Evolutionary conservation across 2,797 vertebrate genomes (phyloP), one percentile per base, ranked within the genome.

Genomic region (Brachyrhaphis roseni): DNA sequence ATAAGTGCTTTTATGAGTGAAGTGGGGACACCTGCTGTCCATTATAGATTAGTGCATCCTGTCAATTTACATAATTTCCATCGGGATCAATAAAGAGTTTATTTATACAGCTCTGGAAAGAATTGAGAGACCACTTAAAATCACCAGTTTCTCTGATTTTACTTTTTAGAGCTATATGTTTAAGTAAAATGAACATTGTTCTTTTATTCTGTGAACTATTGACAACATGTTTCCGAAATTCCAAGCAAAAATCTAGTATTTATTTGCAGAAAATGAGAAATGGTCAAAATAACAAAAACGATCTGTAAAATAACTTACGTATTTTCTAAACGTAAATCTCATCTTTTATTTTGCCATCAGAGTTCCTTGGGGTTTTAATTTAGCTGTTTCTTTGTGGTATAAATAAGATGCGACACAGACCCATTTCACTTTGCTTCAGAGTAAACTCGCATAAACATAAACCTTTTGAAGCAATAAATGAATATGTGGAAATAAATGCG

Each of bases 21-120:
- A 79, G 51, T 46, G 78, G 82, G 46, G 93, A 90, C 91, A 89
- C 77, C 92, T 94, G 80, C 82, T 93, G 93, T 86, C 57, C 78
- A 31, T n/a, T 23, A 72, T 77, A 81, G 31, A 75, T 78, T 84
- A 93, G 76, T 91, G 80, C 91, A 93, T 31, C 6, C 31, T 43
- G 16, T 18, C 7, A 55, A 55, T 55, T 55, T 55, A 11, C 53
- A 55, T 12, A 11, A 26, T 55, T 55, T 53, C 23, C 8, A 23
- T 11, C 23, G 1, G 51, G 23, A 55, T 26, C 51, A 55, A 55
- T 55, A 55, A 55, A 55, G 23, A 3, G 8, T 55, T 55, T n/a
- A 55, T 55, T 51, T 51, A 23, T 49, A 1, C 47, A 20, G 16
- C 18, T 23, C 49, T 23, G 49, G 49, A 51, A 51, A 51, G 20